Evolutionary conservation across 2,113 vertebrate genomes (phyloP), one percentile per base, ranked within the genome.

Genomic region (Orcinus orca): DNA sequence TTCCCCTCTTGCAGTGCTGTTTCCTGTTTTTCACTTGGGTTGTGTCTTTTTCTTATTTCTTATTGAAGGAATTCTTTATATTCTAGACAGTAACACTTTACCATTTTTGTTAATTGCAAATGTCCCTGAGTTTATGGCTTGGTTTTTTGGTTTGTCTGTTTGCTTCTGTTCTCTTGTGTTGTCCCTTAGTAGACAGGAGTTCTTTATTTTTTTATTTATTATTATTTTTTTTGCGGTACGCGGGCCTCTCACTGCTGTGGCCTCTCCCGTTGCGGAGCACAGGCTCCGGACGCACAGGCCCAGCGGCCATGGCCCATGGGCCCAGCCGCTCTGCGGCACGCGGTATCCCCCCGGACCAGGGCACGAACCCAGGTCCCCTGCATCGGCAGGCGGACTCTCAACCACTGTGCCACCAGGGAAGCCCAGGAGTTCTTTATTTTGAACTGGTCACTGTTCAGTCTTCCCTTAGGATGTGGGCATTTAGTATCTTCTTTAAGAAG

Each of bases 1-100:
- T 47, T 31, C 63, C 44, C 36, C 2, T 31, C 80, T 36, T 5
- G 6, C n/a, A 36, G 62, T 2, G 1, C n/a, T 8, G 0, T 5
- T 67, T 47, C 44, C 29, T 81, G 0, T 7, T 29, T 25, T 38
- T n/a, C 23, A 8, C 18, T 41, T 60, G 33, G 26, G 17, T 9
- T 62, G 17, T 25, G 44, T 41, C 55, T 25, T 55, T 29, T 53
- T 85, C 71, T 53, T 53, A 12, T 3, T 17, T 25, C 17, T 65
- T 36, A 50, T 14, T 88, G 50, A 44, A n/a, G 70, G 76, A 33
- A 11, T 47, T 88, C 87, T 80, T 65, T 33, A 4, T 79, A n/a
- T 58, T 60, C 60, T 7, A 33, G 60, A 65, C 15, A n/a, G 20
- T 17, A 33, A 25, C 29, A 73, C 71, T 85, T 80, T 21, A 26